Evolutionary conservation across 2,888 invertebrate species (phyloP).

Genomic region (Oxyscelio sp.): DNA sequence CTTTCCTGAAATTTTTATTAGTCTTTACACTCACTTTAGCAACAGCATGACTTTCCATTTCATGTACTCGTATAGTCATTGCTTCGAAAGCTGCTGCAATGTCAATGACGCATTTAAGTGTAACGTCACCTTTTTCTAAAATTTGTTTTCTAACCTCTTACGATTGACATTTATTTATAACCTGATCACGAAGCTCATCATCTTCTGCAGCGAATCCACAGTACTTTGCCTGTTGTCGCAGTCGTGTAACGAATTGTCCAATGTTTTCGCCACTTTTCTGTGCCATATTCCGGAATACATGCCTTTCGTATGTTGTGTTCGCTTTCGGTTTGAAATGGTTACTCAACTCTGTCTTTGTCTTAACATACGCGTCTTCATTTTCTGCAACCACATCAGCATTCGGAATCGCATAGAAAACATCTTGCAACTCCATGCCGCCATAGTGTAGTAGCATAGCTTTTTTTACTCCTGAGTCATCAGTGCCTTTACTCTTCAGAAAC

Average conservation of each 20-base stretch:
- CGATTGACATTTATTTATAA: constrained; percentile 66
- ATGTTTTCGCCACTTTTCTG: constrained; percentile 80
- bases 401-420: no score
- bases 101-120: constrained; percentile 10
- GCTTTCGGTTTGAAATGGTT: no score
- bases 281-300: constrained; percentile 80
- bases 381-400: no score
- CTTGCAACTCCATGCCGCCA: no score
- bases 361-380: no score
- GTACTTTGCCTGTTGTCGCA: constrained; percentile 81
- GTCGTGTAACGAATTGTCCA: constrained; percentile 79
- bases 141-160: constrained; percentile 64
- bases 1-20: constrained; percentile 48
- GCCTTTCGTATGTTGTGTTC: constrained; percentile 82
- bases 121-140: constrained; percentile 54
- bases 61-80: neutral
- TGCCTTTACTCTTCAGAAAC: neutral
- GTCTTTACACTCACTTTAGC: constrained; percentile 64
- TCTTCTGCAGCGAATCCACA: constrained; percentile 76
- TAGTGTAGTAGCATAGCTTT: no score
- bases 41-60: constrained; percentile 3
- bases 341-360: no score
- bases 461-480: no score
- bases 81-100: constrained; percentile 24
- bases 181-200: constrained; percentile 75